phyloP scores from a whole-genome alignment of 2,888 invertebrate genomes.

The Plebejus anna region DNA sequence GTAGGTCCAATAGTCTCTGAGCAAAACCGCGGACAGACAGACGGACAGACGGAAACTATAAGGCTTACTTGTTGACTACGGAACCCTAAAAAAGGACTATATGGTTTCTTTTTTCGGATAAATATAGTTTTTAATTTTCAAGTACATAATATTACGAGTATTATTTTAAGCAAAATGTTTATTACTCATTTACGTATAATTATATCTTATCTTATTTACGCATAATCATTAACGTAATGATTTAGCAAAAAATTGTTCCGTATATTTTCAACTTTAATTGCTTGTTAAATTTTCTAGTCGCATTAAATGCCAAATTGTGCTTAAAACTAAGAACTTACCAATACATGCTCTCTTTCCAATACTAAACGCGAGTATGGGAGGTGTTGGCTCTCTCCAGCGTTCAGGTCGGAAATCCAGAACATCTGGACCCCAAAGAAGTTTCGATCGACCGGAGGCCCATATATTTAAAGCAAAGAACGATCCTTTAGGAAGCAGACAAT shows the following conservation, averaged over 20 bases:
- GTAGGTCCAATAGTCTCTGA: no score
- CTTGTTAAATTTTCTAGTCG: not conserved
- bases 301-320: not conserved
- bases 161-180: no score
- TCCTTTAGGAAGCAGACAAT: constrained; percentile 51
- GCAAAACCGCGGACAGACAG: no score
- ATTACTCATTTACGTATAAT: no score
- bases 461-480: constrained; percentile 47
- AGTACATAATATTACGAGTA: no score
- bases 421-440: constrained; percentile 52
- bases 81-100: no score
- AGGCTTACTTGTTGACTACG: no score
- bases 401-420: constrained; percentile 53
- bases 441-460: constrained; percentile 56
- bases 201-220: no score
- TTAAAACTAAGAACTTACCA: constrained; percentile 41
- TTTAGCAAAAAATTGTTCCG: not conserved
- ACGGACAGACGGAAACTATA: no score
- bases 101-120: no score
- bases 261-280: not conserved
- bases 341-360: constrained; percentile 54
- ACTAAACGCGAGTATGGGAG: constrained; percentile 50
- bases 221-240: no score
- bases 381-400: constrained; percentile 49
- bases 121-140: no score